Evolutionary conservation across 64 coral and sea anemone genomes (phyloP).

Genomic region (Montipora foliosa): DNA sequence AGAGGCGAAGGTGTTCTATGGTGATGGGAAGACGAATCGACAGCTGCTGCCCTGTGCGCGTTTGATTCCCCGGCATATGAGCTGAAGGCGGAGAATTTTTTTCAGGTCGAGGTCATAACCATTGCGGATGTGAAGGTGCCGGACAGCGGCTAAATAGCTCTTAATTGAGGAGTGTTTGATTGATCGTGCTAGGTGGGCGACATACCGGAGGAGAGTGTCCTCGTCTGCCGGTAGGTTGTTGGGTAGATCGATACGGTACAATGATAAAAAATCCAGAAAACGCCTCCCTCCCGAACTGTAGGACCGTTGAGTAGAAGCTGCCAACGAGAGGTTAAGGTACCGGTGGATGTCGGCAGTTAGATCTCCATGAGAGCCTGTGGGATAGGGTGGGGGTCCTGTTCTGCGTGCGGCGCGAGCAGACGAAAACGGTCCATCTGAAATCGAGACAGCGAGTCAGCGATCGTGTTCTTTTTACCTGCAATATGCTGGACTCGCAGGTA

Average conservation of each 20-base stretch:
- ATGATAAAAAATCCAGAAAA: constrained; percentile 8
- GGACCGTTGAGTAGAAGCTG: constrained; percentile 18
- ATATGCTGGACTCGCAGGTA: constrained; percentile 19
- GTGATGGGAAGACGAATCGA: constrained; percentile 35
- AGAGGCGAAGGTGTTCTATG: constrained; percentile 25
- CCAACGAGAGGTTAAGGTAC: constrained; percentile 19
- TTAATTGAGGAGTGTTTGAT: too few relatives aligned
- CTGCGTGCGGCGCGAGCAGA: neutral
- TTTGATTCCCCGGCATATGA: constrained; percentile 51
- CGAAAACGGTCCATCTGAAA: constrained; percentile 15
- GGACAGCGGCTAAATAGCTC: constrained; percentile 39
- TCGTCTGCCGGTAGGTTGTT: neutral
- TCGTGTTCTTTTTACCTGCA: neutral
- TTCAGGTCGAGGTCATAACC: constrained; percentile 40
- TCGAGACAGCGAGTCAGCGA: constrained; percentile 1
- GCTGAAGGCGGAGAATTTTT: constrained; percentile 27
- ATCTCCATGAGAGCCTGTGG: constrained; percentile 38
- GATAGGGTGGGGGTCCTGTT: neutral
- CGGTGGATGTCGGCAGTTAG: constrained; percentile 14
- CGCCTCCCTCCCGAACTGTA: neutral
- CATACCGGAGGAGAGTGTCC: constrained; percentile 22
- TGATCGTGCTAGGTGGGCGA: constrained; percentile 8
- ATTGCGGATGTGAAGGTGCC: constrained; percentile 27
- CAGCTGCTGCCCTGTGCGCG: constrained; percentile 12
- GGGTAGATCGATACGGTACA: neutral